Conservation (phyloP, 1,140 invertebrate genomes). For the Trachymyrmex septentrionalis region DNA sequence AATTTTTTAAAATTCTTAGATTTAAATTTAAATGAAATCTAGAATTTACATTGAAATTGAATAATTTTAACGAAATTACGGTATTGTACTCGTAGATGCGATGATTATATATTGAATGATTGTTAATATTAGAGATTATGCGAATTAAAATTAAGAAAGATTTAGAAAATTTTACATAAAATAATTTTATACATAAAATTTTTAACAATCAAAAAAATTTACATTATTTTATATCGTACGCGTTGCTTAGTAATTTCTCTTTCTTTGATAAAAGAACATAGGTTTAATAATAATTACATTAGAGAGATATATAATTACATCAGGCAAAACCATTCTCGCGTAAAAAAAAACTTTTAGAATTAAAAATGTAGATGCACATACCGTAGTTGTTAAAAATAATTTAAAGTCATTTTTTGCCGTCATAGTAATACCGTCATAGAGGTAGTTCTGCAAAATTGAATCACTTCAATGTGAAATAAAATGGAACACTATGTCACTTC, state of each 20-base stretch:
- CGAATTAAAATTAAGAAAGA: not conserved
- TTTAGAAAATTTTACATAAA: not conserved
- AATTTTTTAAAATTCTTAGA: not conserved
- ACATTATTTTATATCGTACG: not conserved
- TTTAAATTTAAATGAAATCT: not conserved
- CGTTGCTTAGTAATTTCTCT: not conserved
- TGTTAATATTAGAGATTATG: not conserved
- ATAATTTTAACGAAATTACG: not conserved
- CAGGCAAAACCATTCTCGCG: not conserved
- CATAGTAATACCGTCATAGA: not conserved
- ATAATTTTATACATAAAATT: not conserved
- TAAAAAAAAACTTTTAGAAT: not conserved
- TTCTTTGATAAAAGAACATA: conserved; percentile 2
- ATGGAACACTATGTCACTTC: not conserved
- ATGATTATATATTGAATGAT: not conserved
- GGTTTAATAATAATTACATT: conserved; percentile 16
- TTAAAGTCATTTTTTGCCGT: conserved; percentile 19
- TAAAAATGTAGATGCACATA: not conserved
- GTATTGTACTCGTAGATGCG: not conserved
- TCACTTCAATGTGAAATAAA: conserved; percentile 19
- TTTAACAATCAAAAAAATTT: not conserved
- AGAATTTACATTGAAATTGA: conserved; percentile 8
- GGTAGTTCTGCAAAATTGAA: not conserved
- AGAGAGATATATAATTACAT: conserved; percentile 2
- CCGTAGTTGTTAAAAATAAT: conserved; percentile 25